Evolutionary conservation across 2,888 invertebrate species (phyloP).

Genomic region (Vanessa cardui): DNA sequence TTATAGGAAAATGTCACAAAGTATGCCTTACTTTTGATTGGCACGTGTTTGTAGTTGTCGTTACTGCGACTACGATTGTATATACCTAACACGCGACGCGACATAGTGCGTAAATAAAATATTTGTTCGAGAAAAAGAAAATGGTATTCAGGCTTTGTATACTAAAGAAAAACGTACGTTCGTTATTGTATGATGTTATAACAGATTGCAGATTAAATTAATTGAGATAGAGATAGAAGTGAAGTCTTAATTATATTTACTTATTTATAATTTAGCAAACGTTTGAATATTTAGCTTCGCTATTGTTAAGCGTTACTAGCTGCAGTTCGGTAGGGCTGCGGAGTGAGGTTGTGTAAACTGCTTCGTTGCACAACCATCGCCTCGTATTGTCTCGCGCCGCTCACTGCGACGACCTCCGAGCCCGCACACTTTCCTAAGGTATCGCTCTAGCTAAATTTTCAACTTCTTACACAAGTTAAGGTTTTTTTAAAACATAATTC

Average conservation of each 20-base stretch:
- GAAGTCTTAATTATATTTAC: neutral
- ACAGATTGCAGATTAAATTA: too few relatives aligned
- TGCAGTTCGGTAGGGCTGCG: slow-evolving; percentile 60
- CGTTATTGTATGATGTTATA: too few relatives aligned
- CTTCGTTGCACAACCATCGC: slow-evolving; percentile 75
- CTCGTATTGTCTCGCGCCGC: slow-evolving; percentile 81
- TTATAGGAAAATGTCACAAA: neutral
- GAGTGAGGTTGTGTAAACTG: slow-evolving; percentile 69
- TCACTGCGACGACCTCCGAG: slow-evolving; percentile 77
- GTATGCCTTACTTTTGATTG: neutral
- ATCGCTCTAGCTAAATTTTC: slow-evolving; percentile 23
- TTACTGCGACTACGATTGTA: slow-evolving; percentile 3
- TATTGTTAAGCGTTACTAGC: slow-evolving; percentile 37
- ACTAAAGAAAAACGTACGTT: too few relatives aligned
- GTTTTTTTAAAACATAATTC: too few relatives aligned
- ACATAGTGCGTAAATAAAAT: neutral
- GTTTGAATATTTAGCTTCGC: slow-evolving; percentile 13
- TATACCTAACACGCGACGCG: neutral
- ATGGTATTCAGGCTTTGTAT: too few relatives aligned
- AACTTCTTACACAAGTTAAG: slow-evolving; percentile 1
- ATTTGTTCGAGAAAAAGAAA: too few relatives aligned
- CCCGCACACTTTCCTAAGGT: slow-evolving; percentile 28
- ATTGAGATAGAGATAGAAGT: neutral
- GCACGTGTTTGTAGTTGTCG: slow-evolving; percentile 4
- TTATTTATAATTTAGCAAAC: neutral